Percentiles rank a stretch among this genome's conserved stretches.
Conservation (phyloP, 2,888 invertebrate genomes). For the Metopia argyrocephala region DNA sequence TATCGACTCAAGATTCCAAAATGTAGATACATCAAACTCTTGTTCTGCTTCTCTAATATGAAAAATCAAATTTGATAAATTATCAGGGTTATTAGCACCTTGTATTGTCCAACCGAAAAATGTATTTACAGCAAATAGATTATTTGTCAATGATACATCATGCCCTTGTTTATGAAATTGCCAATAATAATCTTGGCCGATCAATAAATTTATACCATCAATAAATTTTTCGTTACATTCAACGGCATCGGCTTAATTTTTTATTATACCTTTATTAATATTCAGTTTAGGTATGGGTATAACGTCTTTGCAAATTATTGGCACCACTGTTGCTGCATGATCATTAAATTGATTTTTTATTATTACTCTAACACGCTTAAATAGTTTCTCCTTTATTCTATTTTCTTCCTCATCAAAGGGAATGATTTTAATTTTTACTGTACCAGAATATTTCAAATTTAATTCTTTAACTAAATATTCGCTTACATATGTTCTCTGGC, state of each 20-base stretch:
- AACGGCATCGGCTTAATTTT: conserved; percentile 5
- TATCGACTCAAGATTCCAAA: conserved; percentile 55
- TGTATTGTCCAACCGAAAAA: conserved; percentile 54
- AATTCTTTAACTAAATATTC: conserved; percentile 11
- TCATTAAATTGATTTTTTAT: conserved; percentile 48
- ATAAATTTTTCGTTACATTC: conserved; percentile 16
- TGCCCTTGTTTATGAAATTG: conserved; percentile 37
- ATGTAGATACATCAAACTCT: conserved; percentile 26
- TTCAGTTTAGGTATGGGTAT: conserved; percentile 39
- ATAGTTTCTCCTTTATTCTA: neutral
- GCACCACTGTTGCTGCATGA: conserved; percentile 44
- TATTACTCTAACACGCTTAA: conserved; percentile 42
- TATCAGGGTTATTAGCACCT: neutral
- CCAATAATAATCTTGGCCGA: conserved; percentile 61
- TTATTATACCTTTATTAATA: neutral
- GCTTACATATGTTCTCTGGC: conserved; percentile 54
- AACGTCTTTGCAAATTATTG: conserved; percentile 48
- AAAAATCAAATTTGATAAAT: conserved; percentile 6
- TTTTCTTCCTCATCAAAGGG: conserved; percentile 31
- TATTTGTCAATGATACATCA: conserved; percentile 30
- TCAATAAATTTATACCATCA: conserved; percentile 43
- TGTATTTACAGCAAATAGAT: conserved; percentile 53
- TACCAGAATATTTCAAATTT: conserved; percentile 27
- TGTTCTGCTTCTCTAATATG: neutral
- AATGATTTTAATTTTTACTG: conserved; percentile 42